Evolutionary conservation across 1,140 invertebrate species (phyloP), one percentile per base, ranked within the genome.

Genomic region (Sarcophaga peregrina): DNA sequence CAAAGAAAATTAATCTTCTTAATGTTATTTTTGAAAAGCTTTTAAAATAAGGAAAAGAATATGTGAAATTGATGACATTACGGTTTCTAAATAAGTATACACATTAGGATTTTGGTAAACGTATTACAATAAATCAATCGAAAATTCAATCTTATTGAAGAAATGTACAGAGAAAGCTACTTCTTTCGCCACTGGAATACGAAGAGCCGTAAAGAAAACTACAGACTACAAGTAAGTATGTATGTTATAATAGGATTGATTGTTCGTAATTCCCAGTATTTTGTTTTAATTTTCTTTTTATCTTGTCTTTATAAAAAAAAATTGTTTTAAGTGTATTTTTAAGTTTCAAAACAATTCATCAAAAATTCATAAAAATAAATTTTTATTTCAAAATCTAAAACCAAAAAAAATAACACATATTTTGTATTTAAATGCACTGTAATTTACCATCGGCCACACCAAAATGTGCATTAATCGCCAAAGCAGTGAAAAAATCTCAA

Each of bases 401-500:
- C 25, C 25, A 37, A 37, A 37, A 37, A 37, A 37, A 37, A 20
- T n/a, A 25, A 72, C n/a, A 20, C 6, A 72, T 8, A 25, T 20
- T 20, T 72, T 72, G 62, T 11, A 17, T 72, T 72, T 25, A 72
- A 25, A 76, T 76, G 46, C 46, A 76, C n/a, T 76, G 74, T 37
- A 76, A 76, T 47, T 76, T 8, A 8, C 47, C 50, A 78, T 13
- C 9, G 9, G 9, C 47, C 17, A 11, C 50, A 3, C 25, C 75
- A 48, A 78, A 78, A 78, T 78, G 75, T 68, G 20, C 20, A 47
- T n/a, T 45, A n/a, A 37, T 15, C 3, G 37, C 20, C 3, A 81
- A 81, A 20, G 62, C 82, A 5, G n/a, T 76, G 4, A 82, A 83
- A 47, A 83, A 83, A 37, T 78, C 74, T 58, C 81, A 75, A 52